Conservation (phyloP, 2,113 vertebrate genomes). For the Neolamprologus tretocephalus region DNA sequence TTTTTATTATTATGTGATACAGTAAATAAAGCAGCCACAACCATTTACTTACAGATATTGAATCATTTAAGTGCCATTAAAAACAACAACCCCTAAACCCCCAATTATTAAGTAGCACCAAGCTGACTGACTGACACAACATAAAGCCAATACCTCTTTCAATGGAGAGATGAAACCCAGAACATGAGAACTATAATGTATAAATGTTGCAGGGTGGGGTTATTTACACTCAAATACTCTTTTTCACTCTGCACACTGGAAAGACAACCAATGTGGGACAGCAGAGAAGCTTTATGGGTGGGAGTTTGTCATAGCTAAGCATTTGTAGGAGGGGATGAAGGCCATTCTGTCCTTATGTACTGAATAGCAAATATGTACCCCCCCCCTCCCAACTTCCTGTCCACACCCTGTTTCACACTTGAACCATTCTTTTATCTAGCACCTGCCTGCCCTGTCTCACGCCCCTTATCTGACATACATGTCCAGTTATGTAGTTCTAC, state of each 20-base stretch:
- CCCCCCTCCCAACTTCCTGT: neutral
- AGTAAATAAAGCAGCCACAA: neutral
- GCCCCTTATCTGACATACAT: neutral
- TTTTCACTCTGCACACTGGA: neutral
- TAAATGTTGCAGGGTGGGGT: constrained; percentile 23
- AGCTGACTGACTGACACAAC: neutral
- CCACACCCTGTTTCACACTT: neutral
- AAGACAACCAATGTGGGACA: constrained; percentile 24
- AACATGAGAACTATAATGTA: neutral
- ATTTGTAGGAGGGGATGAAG: constrained; percentile 33
- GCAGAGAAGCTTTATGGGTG: constrained; percentile 23
- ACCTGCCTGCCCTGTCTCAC: neutral
- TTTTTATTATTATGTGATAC: neutral
- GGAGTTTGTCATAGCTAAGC: constrained; percentile 16
- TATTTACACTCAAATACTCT: constrained; percentile 27
- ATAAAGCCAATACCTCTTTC: constrained; percentile 4
- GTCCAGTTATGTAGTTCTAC: neutral
- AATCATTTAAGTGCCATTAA: neutral
- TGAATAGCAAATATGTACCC: neutral
- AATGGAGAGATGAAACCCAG: neutral
- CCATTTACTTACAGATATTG: neutral
- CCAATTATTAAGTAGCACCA: neutral
- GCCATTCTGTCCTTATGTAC: constrained; percentile 15
- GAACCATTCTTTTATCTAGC: neutral
- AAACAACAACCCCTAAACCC: neutral